Conservation (phyloP, 2,797 vertebrate genomes). For the Pipistrellus pipistrellus region DNA sequence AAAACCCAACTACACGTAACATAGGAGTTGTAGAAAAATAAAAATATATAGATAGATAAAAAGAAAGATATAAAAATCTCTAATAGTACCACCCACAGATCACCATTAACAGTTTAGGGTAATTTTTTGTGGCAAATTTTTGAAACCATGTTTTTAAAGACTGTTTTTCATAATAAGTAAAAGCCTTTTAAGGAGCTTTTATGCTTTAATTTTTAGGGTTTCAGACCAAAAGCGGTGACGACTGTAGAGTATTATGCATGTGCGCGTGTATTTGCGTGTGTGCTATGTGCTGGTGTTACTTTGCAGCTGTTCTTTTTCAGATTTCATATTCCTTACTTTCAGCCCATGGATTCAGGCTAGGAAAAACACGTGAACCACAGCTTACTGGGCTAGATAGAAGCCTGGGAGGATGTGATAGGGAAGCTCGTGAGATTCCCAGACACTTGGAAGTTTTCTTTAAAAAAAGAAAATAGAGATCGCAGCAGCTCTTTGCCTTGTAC, state of each 20-base stretch:
- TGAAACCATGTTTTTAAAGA: conserved; percentile 2
- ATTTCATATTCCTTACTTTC: not conserved
- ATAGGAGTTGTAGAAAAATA: conserved; percentile 32
- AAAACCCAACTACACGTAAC: not conserved
- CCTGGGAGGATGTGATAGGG: not conserved
- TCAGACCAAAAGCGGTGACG: conserved; percentile 6
- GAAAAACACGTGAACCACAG: not conserved
- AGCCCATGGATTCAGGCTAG: not conserved
- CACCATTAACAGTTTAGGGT: not conserved
- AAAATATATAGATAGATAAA: not conserved
- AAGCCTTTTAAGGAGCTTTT: conserved; percentile 45
- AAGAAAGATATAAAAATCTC: conserved; percentile 1
- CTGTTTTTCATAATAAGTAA: conserved; percentile 39
- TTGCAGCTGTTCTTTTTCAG: not conserved
- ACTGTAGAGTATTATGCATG: not conserved
- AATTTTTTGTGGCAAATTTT: conserved; percentile 35
- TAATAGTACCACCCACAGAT: not conserved
- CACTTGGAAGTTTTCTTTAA: conserved; percentile 22
- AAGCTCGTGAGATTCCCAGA: conserved; percentile 1
- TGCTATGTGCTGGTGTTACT: not conserved
- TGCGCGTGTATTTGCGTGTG: not conserved
- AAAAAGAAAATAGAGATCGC: not conserved
- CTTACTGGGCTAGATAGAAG: not conserved
- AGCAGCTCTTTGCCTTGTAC: not conserved
- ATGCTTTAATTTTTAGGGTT: conserved; percentile 58